A percentile compares a stretch with the other conserved stretches of the same genome.
Evolutionary conservation across 2,113 vertebrate species (phyloP).

Genomic region (Centropus unirufus): DNA sequence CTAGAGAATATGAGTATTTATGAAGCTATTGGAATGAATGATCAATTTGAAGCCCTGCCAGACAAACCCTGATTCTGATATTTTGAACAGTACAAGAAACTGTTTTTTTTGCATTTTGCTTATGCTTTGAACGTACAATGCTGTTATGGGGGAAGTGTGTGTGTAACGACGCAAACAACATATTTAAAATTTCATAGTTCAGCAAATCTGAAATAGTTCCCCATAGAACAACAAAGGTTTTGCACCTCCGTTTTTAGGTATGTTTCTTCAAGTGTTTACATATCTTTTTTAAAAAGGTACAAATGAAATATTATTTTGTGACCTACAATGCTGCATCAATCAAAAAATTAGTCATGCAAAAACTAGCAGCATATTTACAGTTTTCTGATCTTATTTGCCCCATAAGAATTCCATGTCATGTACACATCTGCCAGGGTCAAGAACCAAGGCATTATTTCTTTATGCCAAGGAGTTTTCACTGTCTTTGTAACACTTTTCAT

Average conservation of each 20-base stretch:
- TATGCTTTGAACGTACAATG: not conserved
- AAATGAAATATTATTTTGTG: not conserved
- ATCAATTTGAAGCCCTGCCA: not conserved
- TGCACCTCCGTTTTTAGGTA: not conserved
- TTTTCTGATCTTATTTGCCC: not conserved
- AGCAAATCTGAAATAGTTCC: not conserved
- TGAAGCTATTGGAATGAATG: not conserved
- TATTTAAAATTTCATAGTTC: not conserved
- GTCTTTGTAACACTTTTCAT: not conserved
- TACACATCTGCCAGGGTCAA: not conserved
- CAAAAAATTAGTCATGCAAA: not conserved
- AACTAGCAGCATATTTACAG: not conserved
- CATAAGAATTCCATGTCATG: not conserved
- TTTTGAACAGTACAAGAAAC: not conserved
- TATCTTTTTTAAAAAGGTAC: not conserved
- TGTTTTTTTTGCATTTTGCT: not conserved
- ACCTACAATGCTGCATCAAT: not conserved
- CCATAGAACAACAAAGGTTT: not conserved
- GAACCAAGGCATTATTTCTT: not conserved
- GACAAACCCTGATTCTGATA: not conserved
- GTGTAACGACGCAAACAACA: not conserved
- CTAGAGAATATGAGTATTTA: not conserved
- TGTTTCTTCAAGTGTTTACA: not conserved
- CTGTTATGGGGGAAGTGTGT: not conserved
- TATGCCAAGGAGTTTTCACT: not conserved